Conservation (phyloP, 2,797 vertebrate genomes). For the Streptopelia turtur region DNA sequence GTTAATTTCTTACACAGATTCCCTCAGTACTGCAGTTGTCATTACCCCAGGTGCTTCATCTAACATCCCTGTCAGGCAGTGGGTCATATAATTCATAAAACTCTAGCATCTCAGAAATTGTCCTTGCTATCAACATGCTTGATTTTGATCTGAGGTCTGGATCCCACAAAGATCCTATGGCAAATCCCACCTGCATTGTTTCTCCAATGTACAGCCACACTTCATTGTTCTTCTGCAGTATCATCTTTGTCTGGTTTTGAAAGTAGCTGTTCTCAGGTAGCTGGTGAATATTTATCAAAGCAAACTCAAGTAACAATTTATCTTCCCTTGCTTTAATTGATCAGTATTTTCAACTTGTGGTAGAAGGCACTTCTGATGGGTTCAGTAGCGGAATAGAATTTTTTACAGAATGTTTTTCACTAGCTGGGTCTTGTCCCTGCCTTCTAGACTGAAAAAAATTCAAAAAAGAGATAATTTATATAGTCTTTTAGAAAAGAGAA, state of each 20-base stretch:
- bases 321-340: neutral
- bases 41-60: neutral
- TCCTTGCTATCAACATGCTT: neutral
- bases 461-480: neutral
- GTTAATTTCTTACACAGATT: neutral
- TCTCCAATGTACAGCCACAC: accelerated
- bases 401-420: neutral
- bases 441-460: neutral
- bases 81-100: neutral
- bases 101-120: neutral
- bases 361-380: neutral
- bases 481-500: neutral
- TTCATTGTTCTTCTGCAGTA: neutral
- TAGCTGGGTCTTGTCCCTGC: neutral
- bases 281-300: neutral
- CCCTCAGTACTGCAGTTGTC: neutral
- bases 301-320: neutral
- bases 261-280: neutral
- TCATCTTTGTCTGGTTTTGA: neutral
- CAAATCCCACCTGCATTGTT: neutral
- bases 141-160: neutral
- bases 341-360: neutral
- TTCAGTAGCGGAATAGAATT: neutral
- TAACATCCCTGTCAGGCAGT: neutral
- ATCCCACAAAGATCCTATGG: neutral